Conservation (phyloP, 2,797 vertebrate genomes). For the Chloroceryle inda region DNA sequence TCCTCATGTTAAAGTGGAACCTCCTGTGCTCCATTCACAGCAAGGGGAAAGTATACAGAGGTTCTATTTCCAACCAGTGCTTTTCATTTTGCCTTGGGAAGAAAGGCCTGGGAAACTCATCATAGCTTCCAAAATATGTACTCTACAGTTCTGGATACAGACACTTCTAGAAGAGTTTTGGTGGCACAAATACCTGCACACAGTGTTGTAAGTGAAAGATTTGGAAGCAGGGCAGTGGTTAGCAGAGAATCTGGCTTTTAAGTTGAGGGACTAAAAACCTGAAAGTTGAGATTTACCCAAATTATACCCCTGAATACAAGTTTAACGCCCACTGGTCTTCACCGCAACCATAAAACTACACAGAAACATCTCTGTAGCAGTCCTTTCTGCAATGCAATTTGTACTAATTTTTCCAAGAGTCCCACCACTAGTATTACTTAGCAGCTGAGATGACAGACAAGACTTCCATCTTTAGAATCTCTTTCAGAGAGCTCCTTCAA, state of each 20-base stretch:
- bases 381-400: constrained; percentile 5
- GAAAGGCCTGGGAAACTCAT: constrained; percentile 20
- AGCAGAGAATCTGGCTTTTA: constrained; percentile 5
- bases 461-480: constrained; percentile 37
- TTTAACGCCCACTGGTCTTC: constrained; percentile 6
- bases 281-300: constrained; percentile 51
- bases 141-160: neutral
- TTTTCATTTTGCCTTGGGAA: neutral
- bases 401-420: constrained; percentile 47
- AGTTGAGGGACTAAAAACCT: neutral
- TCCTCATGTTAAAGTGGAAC: too few relatives aligned
- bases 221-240: constrained; percentile 20
- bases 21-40: neutral
- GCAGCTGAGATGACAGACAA: constrained; percentile 66
- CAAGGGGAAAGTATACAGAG: neutral
- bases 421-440: constrained; percentile 12
- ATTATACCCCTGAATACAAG: constrained; percentile 49
- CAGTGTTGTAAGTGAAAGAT: neutral
- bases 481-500: constrained; percentile 56
- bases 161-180: constrained; percentile 5
- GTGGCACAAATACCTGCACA: constrained; percentile 25
- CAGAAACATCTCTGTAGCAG: constrained; percentile 1
- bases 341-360: constrained; percentile 33
- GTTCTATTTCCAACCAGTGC: neutral
- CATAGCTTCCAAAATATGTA: neutral